Evolutionary conservation across 2,113 vertebrate species (phyloP).

Genomic region (Plecotus auritus): DNA sequence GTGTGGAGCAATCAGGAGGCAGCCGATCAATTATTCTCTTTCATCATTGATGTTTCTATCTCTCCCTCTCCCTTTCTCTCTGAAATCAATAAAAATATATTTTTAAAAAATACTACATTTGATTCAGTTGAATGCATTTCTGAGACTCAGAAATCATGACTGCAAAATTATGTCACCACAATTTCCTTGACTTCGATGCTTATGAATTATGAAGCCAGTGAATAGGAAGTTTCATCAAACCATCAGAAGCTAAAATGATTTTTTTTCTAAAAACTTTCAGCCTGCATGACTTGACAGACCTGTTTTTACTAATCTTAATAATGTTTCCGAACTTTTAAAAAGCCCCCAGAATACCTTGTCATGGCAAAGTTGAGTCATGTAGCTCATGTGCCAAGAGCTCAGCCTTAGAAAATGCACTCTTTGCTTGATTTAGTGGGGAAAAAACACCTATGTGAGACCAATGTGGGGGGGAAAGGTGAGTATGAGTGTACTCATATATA

Average conservation of each 20-base stretch:
- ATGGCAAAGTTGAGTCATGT: slow-evolving; percentile 17
- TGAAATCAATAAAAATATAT: background rate
- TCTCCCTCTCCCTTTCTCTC: background rate
- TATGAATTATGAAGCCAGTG: background rate
- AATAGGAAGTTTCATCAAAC: slow-evolving; percentile 14
- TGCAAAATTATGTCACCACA: background rate
- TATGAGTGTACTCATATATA: background rate
- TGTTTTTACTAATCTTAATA: slow-evolving; percentile 10
- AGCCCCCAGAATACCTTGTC: background rate
- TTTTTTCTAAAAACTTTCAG: background rate
- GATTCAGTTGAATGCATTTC: background rate
- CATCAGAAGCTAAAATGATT: background rate
- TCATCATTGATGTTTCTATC: background rate
- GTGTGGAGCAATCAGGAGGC: background rate
- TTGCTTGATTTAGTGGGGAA: background rate
- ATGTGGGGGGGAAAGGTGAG: background rate
- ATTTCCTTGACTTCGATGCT: slow-evolving; percentile 32
- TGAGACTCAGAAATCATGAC: background rate
- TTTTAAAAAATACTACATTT: background rate
- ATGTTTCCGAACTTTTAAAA: background rate
- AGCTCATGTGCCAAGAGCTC: background rate
- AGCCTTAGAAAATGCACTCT: background rate
- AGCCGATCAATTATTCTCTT: background rate
- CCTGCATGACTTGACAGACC: background rate
- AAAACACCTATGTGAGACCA: background rate